A percentile compares a stretch with the other conserved stretches of the same genome.
Conservation (phyloP, 2,888 invertebrate genomes). For the Polydrusus cervinus region DNA sequence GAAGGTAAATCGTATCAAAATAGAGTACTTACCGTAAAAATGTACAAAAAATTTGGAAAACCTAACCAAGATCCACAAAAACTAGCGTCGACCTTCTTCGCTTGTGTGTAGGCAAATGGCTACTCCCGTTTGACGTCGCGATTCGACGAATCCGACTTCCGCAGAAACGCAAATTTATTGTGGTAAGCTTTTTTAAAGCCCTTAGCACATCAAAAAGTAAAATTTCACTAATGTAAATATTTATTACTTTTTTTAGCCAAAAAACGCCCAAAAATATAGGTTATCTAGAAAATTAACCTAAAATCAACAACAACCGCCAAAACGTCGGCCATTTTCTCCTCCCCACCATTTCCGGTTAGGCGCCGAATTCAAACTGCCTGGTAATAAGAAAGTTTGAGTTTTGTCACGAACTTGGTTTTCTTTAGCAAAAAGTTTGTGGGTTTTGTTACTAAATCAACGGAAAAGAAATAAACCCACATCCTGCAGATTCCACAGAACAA, state of each 20-base stretch:
- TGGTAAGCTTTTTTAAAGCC: conserved; percentile 38
- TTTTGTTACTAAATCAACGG: neutral
- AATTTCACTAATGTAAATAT: conserved; percentile 14
- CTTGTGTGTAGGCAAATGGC: conserved; percentile 65
- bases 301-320: conserved; percentile 65
- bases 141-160: conserved; percentile 47
- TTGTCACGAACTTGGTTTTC: neutral
- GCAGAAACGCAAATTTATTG: conserved; percentile 28
- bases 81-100: conserved; percentile 69
- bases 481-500: no score
- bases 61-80: conserved; percentile 71
- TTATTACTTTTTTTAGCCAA: conserved; percentile 42
- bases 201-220: conserved; percentile 6
- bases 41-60: conserved; percentile 66
- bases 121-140: conserved; percentile 59
- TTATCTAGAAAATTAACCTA: conserved; percentile 70
- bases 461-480: no score
- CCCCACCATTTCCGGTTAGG: conserved; percentile 55
- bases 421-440: no score
- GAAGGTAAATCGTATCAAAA: conserved; percentile 41
- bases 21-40: conserved; percentile 64
- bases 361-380: conserved; percentile 31
- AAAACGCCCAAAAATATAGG: conserved; percentile 64
- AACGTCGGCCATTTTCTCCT: conserved; percentile 62
- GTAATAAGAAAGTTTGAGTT: neutral